Evolutionary conservation across 2,113 vertebrate genomes (phyloP).

Genomic region (Falco punctatus): DNA sequence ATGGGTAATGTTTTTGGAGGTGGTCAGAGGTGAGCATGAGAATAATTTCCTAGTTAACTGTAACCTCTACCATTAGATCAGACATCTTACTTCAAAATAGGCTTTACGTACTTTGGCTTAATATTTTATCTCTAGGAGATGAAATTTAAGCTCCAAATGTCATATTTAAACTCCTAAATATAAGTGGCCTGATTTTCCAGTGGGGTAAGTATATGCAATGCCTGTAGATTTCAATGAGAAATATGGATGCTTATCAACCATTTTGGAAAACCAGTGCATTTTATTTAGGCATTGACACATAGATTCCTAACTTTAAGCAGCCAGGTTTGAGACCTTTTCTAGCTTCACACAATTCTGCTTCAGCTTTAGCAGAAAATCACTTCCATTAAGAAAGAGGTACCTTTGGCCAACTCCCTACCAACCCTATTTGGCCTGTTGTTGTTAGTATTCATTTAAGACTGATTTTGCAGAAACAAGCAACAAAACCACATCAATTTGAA

Average conservation of each 20-base stretch:
- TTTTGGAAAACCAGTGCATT: constrained; percentile 20
- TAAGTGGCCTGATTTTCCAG: constrained; percentile 14
- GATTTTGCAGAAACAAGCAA: constrained; percentile 9
- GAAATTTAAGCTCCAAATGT: constrained; percentile 26
- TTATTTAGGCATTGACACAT: neutral
- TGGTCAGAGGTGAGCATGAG: neutral
- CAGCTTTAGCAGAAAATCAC: neutral
- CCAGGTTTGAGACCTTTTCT: neutral
- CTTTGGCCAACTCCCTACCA: neutral
- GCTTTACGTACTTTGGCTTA: neutral
- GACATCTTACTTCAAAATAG: neutral
- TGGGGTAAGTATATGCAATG: neutral
- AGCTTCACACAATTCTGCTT: neutral
- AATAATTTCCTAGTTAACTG: neutral
- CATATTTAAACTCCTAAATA: constrained; percentile 37
- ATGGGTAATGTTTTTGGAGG: neutral
- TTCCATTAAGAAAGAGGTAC: neutral
- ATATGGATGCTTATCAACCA: neutral
- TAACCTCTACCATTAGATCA: neutral
- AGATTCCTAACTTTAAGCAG: neutral
- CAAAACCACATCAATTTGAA: neutral
- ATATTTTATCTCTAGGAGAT: neutral
- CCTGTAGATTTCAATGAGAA: constrained; percentile 23
- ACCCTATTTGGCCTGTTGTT: neutral
- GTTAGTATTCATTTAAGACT: neutral